Evolutionary conservation across 92 coral and sea anemone species (phyloP), one percentile per base, ranked within the genome.

Genomic region (Parazoanthus atlanticus): DNA sequence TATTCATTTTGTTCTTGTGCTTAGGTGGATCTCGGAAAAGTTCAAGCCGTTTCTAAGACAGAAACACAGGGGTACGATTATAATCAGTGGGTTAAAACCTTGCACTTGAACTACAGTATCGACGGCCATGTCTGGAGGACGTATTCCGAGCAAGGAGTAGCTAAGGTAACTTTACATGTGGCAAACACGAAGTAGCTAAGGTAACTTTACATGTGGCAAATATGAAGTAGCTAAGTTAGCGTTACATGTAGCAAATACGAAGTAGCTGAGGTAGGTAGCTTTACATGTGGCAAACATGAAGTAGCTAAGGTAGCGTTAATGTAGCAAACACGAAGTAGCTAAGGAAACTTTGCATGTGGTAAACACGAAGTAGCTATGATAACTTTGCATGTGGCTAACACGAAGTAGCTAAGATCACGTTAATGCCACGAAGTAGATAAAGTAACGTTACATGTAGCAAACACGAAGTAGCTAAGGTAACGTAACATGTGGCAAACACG

Each of bases 11-110:
- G 16, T 73, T 28, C 47, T 72, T 21, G 64, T 52, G 47, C 43
- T n/a, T 28, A 90, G 93, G 81, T 90, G 73, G 93, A 90, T 81
- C 86, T 90, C 26, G 90, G 85, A 1, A 89, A 86, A 32, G 89
- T 86, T 25, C 86, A 89, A 40, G 89, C 89, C 26, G 78, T 90
- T 33, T 90, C 93, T 3, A 65, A 47, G 33, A 89, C 86, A 56
- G 93, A 86, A 36, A 90, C 88, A 19, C 93, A 90, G 61, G 93
- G 93, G 0, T 86, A 90, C 90, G 11, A 3, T 1, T 58, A 40
- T 21, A 75, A 90, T 0, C 56, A 61, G 74, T 90, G 85, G 80
- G 88, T 81, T 2, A 74, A 81, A 41, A 80, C 66, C 10, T 81
- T 80, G 82, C 41, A 81, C 61, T 75, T 90, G 72, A 86, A 90